Base-by-base conservation (phyloP, 2,113 vertebrate genomes). In the Terrapene triunguis region DNA sequence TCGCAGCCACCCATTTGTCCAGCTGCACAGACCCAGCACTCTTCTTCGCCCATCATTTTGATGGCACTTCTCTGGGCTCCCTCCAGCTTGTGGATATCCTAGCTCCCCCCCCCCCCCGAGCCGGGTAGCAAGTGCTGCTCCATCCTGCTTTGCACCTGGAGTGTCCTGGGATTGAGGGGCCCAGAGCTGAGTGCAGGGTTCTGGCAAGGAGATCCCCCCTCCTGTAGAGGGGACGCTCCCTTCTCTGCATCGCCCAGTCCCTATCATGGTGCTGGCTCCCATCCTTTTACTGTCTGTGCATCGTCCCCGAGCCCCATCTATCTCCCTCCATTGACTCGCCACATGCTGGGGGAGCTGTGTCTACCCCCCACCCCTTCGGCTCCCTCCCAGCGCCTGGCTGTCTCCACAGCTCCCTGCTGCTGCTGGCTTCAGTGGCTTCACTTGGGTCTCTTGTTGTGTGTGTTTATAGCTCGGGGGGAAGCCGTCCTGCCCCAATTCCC, bases 401-500 rank as follows among this genome's bases (percentile, higher is more conserved):
- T 97, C 97, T 96, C 89, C 6, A 0, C 0, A 2, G 88, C 92
- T 96, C 92, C 86, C 21, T 5, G 76, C 54, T 2, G 3, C 88
- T 94, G n/a, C 95, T 92, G 95, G 94, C 82, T 84, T 86, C 91
- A 55, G 87, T 93, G 91, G 81, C 93, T 97, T 96, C 97, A 80
- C 82, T 88, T 84, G 35, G 82, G 82, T 59, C 82, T 84, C 82
- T 84, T 90, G 89, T 95, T 85, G 62, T 8, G 80, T 92, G 84
- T 96, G 97, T 97, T 98, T 97, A 97, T 0, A 4, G 97, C 97
- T 97, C 19, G 0, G 80, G 92, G 95, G 83, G 95, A 96, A 97
- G 97, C 94, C 89, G 87, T 93, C 92, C 94, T 97, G 96, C 97
- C 98, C 38, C 94, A 98, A 93, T 98, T 97, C 98, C 98, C 97